Evolutionary conservation across 2,797 vertebrate genomes (phyloP), one percentile per base, ranked within the genome.

Genomic region (Vespertilio murinus): DNA sequence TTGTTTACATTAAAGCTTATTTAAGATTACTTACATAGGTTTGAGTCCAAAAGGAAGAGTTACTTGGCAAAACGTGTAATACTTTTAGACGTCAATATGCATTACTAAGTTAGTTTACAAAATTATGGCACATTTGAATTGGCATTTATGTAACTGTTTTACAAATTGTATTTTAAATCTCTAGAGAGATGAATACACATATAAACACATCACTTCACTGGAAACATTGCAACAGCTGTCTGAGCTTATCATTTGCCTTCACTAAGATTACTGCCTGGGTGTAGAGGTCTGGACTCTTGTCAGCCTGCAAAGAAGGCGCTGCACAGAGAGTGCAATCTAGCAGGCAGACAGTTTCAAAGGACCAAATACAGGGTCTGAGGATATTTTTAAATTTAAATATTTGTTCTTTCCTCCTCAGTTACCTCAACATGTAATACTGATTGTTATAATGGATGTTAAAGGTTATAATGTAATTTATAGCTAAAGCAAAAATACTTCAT

Each of bases 21-120:
- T 92, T 86, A 56, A 22, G n/a, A 85, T 61, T 88, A 61, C 89
- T 94, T 74, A 61, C 20, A 52, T 47, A 49, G 56, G n/a, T 52
- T 47, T 70, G 61, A 88, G 20, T 54, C 28, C 54, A 83, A 79
- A 83, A 49, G 77, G 3, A 80, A 84, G 79, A 89, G 25, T 79
- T 88, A 61, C 54, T 79, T 25, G 70, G n/a, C 11, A 65, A 79
- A 69, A 54, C 16, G 0, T 70, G 30, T 33, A 40, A 67, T 83
- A 9, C 28, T 81, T 85, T 86, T 64, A 81, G 52, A 69, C 6
- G 28, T 82, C 33, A n/a, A 85, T 14, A 61, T 61, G 52, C 25
- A 20, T n/a, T 52, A 16, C 77, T 54, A 56, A 74, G 28, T 54
- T 81, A 49, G 54, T 86, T 89, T 85, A 42, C 40, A 61, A 67